Conservation (phyloP, 2,797 vertebrate species). For the Leuciscus waleckii region DNA sequence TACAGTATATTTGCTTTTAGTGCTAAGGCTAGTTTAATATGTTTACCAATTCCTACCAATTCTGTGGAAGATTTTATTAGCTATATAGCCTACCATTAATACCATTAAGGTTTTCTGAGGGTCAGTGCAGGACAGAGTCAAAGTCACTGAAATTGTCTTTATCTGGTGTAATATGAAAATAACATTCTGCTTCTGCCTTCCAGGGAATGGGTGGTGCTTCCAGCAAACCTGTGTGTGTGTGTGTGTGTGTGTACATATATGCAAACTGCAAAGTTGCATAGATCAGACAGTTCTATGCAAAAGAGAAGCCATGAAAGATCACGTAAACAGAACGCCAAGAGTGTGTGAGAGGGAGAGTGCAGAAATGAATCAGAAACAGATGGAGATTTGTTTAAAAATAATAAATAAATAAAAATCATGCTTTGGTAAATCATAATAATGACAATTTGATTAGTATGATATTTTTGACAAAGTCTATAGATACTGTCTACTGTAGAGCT, state of each 20-base stretch:
- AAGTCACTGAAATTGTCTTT: not conserved
- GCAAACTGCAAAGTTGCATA: conserved; percentile 32
- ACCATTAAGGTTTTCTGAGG: not conserved
- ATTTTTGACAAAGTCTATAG: not conserved
- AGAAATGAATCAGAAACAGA: not conserved
- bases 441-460: not conserved
- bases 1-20: no score
- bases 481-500: not conserved
- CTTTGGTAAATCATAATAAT: conserved; percentile 8
- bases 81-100: no score
- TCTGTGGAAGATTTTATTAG: not conserved
- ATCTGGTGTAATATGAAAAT: conserved; percentile 32
- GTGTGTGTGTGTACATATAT: conserved; percentile 26
- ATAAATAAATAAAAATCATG: not conserved
- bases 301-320: conserved; percentile 25
- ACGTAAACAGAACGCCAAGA: not conserved
- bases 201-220: conserved; percentile 26
- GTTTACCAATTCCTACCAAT: not conserved
- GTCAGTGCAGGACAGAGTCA: not conserved
- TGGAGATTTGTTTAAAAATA: not conserved
- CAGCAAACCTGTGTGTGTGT: conserved; percentile 2
- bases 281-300: conserved; percentile 48
- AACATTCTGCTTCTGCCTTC: conserved; percentile 5
- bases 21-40: not conserved
- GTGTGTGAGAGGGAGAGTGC: not conserved